Percentiles rank a stretch among this genome's conserved stretches.
phyloP scores from a whole-genome alignment of 2,888 invertebrate species.

The Drosophila nr. medialis region DNA sequence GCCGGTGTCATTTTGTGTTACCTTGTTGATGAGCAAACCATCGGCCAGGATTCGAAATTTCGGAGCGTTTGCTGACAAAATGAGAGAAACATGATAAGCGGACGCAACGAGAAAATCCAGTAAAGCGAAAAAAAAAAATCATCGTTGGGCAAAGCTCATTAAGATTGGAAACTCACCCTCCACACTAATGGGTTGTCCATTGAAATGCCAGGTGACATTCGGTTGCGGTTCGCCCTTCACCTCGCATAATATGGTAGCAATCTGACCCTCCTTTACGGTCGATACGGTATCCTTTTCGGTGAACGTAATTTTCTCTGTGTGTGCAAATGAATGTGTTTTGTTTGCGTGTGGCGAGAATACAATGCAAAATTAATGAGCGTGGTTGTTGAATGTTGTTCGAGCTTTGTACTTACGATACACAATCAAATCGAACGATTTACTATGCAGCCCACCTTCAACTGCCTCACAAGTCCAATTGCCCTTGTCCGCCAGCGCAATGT shows the following conservation, averaged over 20 bases:
- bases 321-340: neutral
- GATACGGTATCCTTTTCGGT: constrained; percentile 86
- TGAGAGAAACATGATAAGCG: constrained; percentile 43
- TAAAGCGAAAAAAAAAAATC: constrained; percentile 19
- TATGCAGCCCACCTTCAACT: constrained; percentile 65
- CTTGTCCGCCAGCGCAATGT: constrained; percentile 84
- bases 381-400: constrained; percentile 8
- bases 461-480: constrained; percentile 85
- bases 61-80: constrained; percentile 63
- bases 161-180: constrained; percentile 72
- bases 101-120: constrained; percentile 18
- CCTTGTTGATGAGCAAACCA: constrained; percentile 86
- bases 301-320: constrained; percentile 86
- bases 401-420: constrained; percentile 84
- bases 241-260: constrained; percentile 85
- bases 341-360: constrained; percentile 31
- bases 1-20: constrained; percentile 86
- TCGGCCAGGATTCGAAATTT: constrained; percentile 86
- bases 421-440: constrained; percentile 83
- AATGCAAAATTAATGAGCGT: constrained; percentile 74
- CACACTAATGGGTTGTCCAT: constrained; percentile 83
- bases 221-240: constrained; percentile 85
- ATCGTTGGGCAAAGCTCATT: constrained; percentile 53
- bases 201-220: constrained; percentile 85
- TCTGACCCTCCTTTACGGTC: constrained; percentile 85